Conservation (phyloP, 2,113 vertebrate species). For the Lepisosteus osseus region DNA sequence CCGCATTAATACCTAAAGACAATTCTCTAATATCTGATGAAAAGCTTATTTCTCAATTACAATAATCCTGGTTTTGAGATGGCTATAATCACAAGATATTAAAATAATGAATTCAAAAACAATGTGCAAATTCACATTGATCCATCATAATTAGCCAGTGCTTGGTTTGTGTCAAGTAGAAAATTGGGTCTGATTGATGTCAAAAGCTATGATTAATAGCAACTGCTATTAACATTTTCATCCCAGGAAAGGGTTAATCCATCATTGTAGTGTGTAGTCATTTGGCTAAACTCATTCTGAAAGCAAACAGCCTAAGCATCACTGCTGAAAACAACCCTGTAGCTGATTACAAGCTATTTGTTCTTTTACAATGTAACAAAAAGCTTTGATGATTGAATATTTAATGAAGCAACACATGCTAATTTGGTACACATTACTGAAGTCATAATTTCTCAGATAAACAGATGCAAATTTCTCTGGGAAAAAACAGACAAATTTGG, state of each 20-base stretch:
- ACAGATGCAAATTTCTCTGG: conserved; percentile 53
- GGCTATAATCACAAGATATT: too few species aligned
- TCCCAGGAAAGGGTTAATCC: conserved; percentile 22
- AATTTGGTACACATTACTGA: conserved; percentile 38
- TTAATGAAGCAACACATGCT: conserved; percentile 60
- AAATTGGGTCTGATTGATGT: conserved; percentile 37
- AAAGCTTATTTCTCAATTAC: too few species aligned
- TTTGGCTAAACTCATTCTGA: conserved; percentile 31
- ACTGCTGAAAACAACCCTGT: conserved; percentile 65
- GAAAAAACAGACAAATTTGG: conserved; percentile 14
- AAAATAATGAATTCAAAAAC: not conserved
- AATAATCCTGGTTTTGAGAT: too few species aligned
- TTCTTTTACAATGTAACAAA: conserved; percentile 35
- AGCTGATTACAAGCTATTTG: conserved; percentile 67
- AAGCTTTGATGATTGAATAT: conserved; percentile 54
- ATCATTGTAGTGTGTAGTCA: conserved; percentile 33
- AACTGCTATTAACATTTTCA: conserved; percentile 12
- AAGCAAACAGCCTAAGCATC: conserved; percentile 51
- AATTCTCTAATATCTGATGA: too few species aligned
- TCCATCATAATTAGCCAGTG: conserved; percentile 15
- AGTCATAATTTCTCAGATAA: conserved; percentile 45
- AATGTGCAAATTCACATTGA: not conserved
- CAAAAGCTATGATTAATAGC: conserved; percentile 29
- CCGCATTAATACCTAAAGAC: too few species aligned
- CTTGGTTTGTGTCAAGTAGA: not conserved